Evolutionary conservation across 1,140 invertebrate genomes (phyloP), one percentile per base, ranked within the genome.

Genomic region (Drosophila tropicalis): DNA sequence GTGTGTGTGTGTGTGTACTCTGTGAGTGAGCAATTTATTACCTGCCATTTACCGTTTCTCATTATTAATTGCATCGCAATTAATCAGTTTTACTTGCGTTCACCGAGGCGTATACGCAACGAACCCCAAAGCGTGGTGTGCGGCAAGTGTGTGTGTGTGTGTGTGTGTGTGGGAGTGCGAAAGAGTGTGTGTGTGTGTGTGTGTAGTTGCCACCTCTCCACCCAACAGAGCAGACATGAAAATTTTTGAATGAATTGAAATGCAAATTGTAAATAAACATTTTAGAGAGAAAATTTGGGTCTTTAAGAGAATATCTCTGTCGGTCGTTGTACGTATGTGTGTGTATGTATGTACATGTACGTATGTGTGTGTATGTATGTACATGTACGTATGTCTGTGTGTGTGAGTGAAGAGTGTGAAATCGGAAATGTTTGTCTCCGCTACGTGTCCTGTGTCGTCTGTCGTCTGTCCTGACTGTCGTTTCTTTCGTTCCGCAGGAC

Each of bases 1-100:
- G 58, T 41, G 58, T 41, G 56, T 36, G 56, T 62, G 60, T 51
- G 17, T 51, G 10, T 47, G 2, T 29, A 15, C 54, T 47, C 51
- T 62, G 68, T 68, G 67, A 44, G 55, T 54, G 55, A 74, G 74
- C 76, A 83, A 86, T 86, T 86, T 86, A 86, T 86, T 86, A 86
- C 83, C 82, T 86, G 82, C 83, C 82, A 86, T 83, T 86, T 87
- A 79, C 83, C 83, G 72, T 79, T 87, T 61, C 83, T 76, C 82
- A 87, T 87, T 87, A 86, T 86, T 87, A 83, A 86, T 86, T 86
- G 64, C 79, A 79, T 41, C 65, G 83, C 72, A 82, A 86, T 86
- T 87, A 86, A 86, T 86, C 82, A 87, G 83, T 78, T 87, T 78
- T 87, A 70, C 82, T 71, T 87, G 83, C 79, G 83, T 73, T 73